These are phyloP conservation scores for Syncerus caffer DNA, from an alignment of 2,797 vertebrate species.

Conservation along the genomic window DNA sequence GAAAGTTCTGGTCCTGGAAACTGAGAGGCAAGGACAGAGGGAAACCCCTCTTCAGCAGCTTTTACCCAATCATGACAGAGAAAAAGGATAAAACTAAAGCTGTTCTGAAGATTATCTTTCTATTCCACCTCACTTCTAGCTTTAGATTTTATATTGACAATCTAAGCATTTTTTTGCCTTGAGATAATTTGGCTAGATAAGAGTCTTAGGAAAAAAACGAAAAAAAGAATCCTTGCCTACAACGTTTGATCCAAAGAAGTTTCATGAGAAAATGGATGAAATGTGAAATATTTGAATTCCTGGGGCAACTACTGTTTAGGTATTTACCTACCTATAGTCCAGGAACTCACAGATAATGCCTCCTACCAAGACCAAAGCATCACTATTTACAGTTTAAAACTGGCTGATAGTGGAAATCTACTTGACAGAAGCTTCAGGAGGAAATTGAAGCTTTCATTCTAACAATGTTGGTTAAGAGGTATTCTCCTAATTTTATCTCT, in stretches of 20 bases:
- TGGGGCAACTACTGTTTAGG: slow-evolving; percentile 27
- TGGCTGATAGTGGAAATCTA: slow-evolving; percentile 3
- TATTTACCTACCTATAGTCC: slow-evolving; percentile 62
- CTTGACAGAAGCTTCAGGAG: not conserved
- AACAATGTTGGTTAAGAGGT: not conserved
- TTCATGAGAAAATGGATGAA: slow-evolving; percentile 50
- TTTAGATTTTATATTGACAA: slow-evolving; percentile 26
- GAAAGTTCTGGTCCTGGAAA: not conserved
- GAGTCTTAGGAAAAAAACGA: not conserved
- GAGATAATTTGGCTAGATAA: slow-evolving; percentile 49
- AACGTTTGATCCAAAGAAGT: slow-evolving; percentile 38
- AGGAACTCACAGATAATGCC: not conserved
- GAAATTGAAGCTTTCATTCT: not conserved
- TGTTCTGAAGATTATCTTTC: not conserved
- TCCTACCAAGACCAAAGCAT: slow-evolving; percentile 66
- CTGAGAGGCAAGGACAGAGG: not conserved
- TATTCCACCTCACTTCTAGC: not conserved
- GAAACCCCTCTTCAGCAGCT: not conserved
- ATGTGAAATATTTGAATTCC: slow-evolving; percentile 61
- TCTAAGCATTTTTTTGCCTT: slow-evolving; percentile 25
- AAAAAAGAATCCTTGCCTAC: not conserved
- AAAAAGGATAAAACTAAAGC: not conserved
- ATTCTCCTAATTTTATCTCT: slow-evolving; percentile 8
- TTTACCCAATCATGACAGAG: not conserved
- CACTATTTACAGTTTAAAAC: slow-evolving; percentile 17